phyloP scores from a whole-genome alignment of 2,113 vertebrate species.

The Emydocephalus ijimae region DNA sequence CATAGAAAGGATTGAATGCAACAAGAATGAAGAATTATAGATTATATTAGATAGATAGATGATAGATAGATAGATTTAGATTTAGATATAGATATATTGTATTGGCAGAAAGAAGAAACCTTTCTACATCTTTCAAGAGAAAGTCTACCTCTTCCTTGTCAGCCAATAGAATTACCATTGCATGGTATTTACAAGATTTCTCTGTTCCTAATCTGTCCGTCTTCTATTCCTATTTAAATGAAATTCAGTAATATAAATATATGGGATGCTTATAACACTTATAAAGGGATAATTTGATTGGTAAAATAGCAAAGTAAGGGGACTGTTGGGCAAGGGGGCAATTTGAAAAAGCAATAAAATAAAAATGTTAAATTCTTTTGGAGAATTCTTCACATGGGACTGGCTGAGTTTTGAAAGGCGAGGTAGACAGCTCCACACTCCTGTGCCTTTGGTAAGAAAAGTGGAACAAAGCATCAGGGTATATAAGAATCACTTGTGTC shows the following conservation, averaged over 20 bases:
- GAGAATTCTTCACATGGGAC: accelerated
- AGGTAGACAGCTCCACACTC: slow-evolving; percentile 14
- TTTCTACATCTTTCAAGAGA: not conserved
- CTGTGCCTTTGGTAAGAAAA: slow-evolving; percentile 25
- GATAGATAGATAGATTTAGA: too few relatives aligned
- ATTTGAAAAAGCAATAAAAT: not conserved
- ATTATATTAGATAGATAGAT: too few relatives aligned
- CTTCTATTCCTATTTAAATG: not conserved
- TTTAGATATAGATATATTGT: too few relatives aligned
- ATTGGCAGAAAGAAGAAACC: not conserved
- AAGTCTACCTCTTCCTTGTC: not conserved
- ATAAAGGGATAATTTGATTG: not conserved
- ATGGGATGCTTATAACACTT: not conserved
- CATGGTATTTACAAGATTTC: not conserved
- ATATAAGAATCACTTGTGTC: slow-evolving; percentile 36
- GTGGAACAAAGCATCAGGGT: slow-evolving; percentile 26
- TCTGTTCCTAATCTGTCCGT: not conserved
- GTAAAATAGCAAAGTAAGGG: not conserved
- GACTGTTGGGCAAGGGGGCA: slow-evolving; percentile 35
- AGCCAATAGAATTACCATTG: not conserved
- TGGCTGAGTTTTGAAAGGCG: slow-evolving; percentile 14
- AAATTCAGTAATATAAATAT: not conserved
- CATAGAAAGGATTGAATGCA: not conserved
- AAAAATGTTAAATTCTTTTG: not conserved
- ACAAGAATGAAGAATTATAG: not conserved